Conservation (phyloP, 2,888 invertebrate species). For the Spilarctia lutea region DNA sequence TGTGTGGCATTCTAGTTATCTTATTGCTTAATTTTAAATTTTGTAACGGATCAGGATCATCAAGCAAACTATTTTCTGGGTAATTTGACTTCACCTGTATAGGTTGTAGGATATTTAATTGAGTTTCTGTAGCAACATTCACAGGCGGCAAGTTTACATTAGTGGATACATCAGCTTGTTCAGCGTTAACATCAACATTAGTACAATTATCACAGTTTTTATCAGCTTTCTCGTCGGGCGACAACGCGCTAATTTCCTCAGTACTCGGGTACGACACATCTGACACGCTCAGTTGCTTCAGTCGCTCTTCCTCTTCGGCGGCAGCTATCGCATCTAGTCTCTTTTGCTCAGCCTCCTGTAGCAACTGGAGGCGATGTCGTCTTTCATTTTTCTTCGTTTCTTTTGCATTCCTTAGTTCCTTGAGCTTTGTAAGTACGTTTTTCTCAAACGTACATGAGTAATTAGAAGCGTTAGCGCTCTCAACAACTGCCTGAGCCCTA, state of each 20-base stretch:
- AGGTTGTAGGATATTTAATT: constrained; percentile 77
- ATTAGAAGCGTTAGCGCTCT: constrained; percentile 70
- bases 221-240: constrained; percentile 81
- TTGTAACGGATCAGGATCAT: constrained; percentile 80
- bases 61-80: constrained; percentile 72
- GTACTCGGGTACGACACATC: constrained; percentile 88
- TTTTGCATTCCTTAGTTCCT: constrained; percentile 89
- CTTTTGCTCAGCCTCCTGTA: constrained; percentile 86
- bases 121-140: constrained; percentile 63
- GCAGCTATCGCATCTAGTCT: constrained; percentile 83
- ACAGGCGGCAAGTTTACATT: constrained; percentile 59
- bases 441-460: constrained; percentile 91
- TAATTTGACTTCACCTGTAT: constrained; percentile 76
- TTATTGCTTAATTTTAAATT: constrained; percentile 72
- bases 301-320: constrained; percentile 81
- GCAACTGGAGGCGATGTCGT: constrained; percentile 86
- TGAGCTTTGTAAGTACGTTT: constrained; percentile 90
- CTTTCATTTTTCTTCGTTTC: constrained; percentile 88
- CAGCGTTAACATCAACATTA: constrained; percentile 60
- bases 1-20: constrained; percentile 68
- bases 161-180: constrained; percentile 51
- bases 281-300: constrained; percentile 85
- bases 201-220: constrained; percentile 70
- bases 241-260: constrained; percentile 86
- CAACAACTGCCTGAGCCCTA: constrained; percentile 75